These are phyloP conservation scores for Diplodus sargus DNA, from an alignment of 2,797 vertebrate species.

Conservation along the genomic window DNA sequence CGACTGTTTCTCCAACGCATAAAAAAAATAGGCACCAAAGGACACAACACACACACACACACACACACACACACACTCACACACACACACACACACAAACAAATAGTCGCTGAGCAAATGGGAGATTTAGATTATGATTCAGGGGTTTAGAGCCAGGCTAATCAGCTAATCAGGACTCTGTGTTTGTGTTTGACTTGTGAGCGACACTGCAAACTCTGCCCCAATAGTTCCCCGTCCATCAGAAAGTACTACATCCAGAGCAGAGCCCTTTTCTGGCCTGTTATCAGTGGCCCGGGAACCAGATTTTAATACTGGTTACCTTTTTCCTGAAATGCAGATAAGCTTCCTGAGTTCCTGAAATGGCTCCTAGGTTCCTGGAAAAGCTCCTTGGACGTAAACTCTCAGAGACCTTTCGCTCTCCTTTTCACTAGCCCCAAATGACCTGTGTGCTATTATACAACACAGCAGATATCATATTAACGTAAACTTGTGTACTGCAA, in stretches of 20 bases:
- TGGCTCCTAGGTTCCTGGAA: background rate
- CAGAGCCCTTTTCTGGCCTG: background rate
- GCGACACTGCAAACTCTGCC: background rate
- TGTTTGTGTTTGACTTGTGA: conserved; percentile 1
- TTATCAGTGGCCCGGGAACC: too few relatives aligned
- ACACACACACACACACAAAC: background rate
- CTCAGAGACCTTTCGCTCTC: background rate
- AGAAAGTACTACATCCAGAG: background rate
- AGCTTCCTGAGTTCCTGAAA: background rate
- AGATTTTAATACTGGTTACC: background rate
- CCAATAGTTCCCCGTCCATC: background rate
- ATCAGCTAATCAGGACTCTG: background rate
- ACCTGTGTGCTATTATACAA: background rate
- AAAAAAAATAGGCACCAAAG: background rate
- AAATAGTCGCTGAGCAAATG: background rate
- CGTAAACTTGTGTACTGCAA: conserved; percentile 2
- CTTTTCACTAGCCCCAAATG: background rate
- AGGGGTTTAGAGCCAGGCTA: background rate
- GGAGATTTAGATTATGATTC: background rate
- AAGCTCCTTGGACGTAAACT: background rate
- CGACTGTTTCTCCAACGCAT: background rate
- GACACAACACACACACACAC: background rate
- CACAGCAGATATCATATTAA: conserved; percentile 17
- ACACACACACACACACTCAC: background rate
- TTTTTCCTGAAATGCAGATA: background rate